A percentile compares a stretch with the other conserved stretches of the same genome.
Conservation (phyloP, 2,113 vertebrate species). For the Macrotis lagotis region DNA sequence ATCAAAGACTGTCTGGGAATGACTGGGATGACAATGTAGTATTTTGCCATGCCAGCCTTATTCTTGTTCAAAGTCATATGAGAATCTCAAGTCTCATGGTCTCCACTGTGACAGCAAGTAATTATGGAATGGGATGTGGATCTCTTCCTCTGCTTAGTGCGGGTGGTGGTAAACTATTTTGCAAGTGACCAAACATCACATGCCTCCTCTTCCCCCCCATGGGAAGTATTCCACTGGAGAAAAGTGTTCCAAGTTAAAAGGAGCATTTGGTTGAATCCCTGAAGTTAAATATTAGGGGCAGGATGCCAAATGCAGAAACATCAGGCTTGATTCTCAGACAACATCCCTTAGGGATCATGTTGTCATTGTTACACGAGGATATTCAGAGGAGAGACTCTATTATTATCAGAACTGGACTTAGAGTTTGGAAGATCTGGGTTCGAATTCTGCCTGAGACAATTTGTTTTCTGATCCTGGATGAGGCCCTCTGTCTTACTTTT, state of each 20-base stretch:
- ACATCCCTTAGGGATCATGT: background rate
- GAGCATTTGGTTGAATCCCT: background rate
- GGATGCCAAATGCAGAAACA: background rate
- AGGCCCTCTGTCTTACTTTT: background rate
- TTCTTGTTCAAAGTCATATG: constrained; percentile 55
- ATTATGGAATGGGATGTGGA: background rate
- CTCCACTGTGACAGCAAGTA: constrained; percentile 5
- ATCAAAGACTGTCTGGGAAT: constrained; percentile 34
- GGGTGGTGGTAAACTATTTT: background rate
- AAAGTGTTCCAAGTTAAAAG: constrained; percentile 34
- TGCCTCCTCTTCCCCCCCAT: background rate
- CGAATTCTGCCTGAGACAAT: background rate
- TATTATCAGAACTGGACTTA: background rate
- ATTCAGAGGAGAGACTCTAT: background rate
- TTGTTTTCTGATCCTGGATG: background rate
- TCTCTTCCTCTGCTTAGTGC: background rate
- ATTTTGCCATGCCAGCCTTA: background rate
- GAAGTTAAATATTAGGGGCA: background rate
- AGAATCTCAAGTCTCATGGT: constrained; percentile 42
- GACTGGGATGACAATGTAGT: constrained; percentile 14
- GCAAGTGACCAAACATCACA: background rate
- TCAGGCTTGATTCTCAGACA: background rate
- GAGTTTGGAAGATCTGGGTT: background rate
- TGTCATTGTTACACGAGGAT: background rate
- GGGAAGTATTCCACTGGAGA: background rate